phyloP scores from a whole-genome alignment of 2,888 invertebrate species.

The Smittia sp. region DNA sequence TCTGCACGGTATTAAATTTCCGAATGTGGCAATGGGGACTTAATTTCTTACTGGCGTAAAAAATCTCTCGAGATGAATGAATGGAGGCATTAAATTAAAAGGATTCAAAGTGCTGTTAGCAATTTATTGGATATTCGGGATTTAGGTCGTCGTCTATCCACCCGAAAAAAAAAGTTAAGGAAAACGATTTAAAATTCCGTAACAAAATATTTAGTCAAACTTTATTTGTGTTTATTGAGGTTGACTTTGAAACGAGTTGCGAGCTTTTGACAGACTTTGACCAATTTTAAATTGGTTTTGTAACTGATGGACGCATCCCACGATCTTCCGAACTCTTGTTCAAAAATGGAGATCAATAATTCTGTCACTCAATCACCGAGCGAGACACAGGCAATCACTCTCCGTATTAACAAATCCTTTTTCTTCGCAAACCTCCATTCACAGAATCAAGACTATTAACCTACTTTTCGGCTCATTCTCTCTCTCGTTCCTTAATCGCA shows the following conservation, averaged over 20 bases:
- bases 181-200: neutral
- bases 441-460: conserved; percentile 29
- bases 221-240: too few relatives aligned
- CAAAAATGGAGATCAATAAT: conserved; percentile 37
- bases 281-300: too few relatives aligned
- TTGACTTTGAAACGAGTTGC: too few relatives aligned
- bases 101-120: neutral
- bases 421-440: conserved; percentile 5
- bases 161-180: too few relatives aligned
- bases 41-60: neutral
- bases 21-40: neutral
- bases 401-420: conserved; percentile 17
- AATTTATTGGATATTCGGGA: neutral
- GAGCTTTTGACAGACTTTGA: too few relatives aligned
- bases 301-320: too few relatives aligned
- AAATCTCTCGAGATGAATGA: conserved; percentile 8
- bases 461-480: conserved; percentile 9
- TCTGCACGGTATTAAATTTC: conserved; percentile 8
- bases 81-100: neutral
- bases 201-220: neutral
- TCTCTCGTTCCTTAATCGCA: conserved; percentile 23
- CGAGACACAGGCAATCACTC: neutral
- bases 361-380: conserved; percentile 31
- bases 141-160: neutral
- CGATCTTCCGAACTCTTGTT: too few relatives aligned